Conservation (phyloP, 2,797 vertebrate genomes). For the Sorex maritimensis region DNA sequence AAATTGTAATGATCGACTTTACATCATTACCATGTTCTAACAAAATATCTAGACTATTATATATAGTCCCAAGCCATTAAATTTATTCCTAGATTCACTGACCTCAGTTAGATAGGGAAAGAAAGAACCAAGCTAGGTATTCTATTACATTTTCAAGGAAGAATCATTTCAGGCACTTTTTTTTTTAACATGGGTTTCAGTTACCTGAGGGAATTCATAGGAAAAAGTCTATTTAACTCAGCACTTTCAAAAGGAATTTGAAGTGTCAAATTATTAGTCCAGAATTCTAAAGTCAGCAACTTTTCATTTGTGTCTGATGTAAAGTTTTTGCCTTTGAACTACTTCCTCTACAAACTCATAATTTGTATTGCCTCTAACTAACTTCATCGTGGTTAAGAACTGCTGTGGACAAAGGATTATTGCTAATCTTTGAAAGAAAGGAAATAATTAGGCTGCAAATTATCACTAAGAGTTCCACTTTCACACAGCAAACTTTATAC, state of each 20-base stretch:
- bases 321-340: slow-evolving; percentile 43
- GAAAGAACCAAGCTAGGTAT: slow-evolving; percentile 34
- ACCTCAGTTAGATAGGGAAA: slow-evolving; percentile 41
- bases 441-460: neutral
- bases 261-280: slow-evolving; percentile 21
- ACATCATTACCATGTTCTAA: slow-evolving; percentile 56
- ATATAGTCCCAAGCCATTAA: slow-evolving; percentile 43
- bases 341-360: slow-evolving; percentile 27
- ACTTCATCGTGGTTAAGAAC: neutral
- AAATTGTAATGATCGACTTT: neutral
- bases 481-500: neutral
- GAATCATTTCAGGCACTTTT: slow-evolving; percentile 62
- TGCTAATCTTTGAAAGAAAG: neutral
- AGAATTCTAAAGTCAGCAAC: slow-evolving; percentile 52
- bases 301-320: neutral
- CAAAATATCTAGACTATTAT: slow-evolving; percentile 42
- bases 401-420: neutral
- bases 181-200: neutral
- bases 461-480: neutral
- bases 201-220: slow-evolving; percentile 42
- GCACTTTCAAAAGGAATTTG: slow-evolving; percentile 38
- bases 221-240: neutral
- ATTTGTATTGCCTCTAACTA: slow-evolving; percentile 19
- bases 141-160: slow-evolving; percentile 68
- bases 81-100: slow-evolving; percentile 70